These are phyloP conservation scores for Sarcophilus harrisii DNA, from an alignment of 2,797 vertebrate genomes.

Conservation along the genomic window DNA sequence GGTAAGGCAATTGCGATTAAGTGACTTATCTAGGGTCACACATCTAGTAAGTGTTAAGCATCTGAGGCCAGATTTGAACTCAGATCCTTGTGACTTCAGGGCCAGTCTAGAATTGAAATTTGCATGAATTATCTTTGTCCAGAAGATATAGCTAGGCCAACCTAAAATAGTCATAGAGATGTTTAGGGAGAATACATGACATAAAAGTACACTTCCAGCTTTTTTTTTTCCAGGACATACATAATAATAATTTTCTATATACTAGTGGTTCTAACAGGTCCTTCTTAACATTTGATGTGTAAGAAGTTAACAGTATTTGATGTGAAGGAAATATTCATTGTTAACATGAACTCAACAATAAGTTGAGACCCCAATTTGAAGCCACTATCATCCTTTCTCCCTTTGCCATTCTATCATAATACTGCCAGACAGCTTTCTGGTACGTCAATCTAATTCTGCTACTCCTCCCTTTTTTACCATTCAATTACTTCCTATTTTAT, in stretches of 20 bases:
- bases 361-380: neutral
- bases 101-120: neutral
- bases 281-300: neutral
- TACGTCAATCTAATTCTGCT: neutral
- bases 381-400: neutral
- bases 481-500: neutral
- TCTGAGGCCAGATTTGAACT: too few relatives aligned
- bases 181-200: neutral
- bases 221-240: neutral
- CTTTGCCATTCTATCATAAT: neutral
- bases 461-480: neutral
- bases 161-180: neutral
- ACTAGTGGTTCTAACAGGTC: neutral
- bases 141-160: neutral
- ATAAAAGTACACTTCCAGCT: neutral
- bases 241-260: neutral
- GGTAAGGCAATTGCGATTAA: too few relatives aligned
- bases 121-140: neutral
- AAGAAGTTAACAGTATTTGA: neutral
- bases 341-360: neutral
- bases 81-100: too few relatives aligned
- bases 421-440: neutral
- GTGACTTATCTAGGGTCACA: too few relatives aligned
- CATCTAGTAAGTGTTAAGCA: too few relatives aligned
- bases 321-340: neutral